Evolutionary conservation across 2,113 vertebrate species (phyloP).

Genomic region (Oxygymnocypris stewartii): DNA sequence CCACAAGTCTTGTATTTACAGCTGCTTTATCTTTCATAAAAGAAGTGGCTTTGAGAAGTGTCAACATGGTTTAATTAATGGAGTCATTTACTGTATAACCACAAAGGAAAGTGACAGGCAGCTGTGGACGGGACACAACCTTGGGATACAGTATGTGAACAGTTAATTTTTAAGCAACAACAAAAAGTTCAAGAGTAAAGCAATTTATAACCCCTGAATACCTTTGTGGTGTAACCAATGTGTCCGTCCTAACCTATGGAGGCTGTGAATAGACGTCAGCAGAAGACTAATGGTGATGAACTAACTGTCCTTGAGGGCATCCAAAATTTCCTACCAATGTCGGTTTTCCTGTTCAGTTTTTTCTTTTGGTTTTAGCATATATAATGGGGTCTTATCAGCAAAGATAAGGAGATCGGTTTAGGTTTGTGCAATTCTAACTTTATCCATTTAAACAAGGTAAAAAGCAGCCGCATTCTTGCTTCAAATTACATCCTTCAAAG

Average conservation of each 20-base stretch:
- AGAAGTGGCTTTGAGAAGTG: slow-evolving; percentile 40
- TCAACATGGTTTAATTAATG: slow-evolving; percentile 55
- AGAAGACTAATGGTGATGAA: slow-evolving; percentile 48
- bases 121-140: slow-evolving; percentile 33
- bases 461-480: slow-evolving; percentile 13
- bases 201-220: slow-evolving; percentile 49
- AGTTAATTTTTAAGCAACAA: slow-evolving; percentile 56
- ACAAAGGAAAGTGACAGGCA: slow-evolving; percentile 40
- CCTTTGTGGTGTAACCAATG: slow-evolving; percentile 43
- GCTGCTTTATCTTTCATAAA: slow-evolving; percentile 34
- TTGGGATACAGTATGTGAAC: slow-evolving; percentile 44
- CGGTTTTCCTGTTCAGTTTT: slow-evolving; percentile 1
- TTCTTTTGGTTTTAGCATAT: neutral
- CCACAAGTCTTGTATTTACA: no score
- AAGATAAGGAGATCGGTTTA: neutral
- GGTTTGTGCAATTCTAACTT: neutral
- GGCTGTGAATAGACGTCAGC: slow-evolving; percentile 34
- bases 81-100: slow-evolving; percentile 47
- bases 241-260: slow-evolving; percentile 30
- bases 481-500: slow-evolving; percentile 37
- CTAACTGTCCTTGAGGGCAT: slow-evolving; percentile 36
- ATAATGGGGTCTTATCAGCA: slow-evolving; percentile 16
- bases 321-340: slow-evolving; percentile 29
- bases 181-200: slow-evolving; percentile 52
- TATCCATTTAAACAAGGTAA: neutral